A percentile compares a stretch with the other conserved stretches of the same genome.
These are phyloP conservation scores for Cyrtorhinus lividipennis DNA, from an alignment of 1,140 invertebrate genomes.

Conservation along the genomic window DNA sequence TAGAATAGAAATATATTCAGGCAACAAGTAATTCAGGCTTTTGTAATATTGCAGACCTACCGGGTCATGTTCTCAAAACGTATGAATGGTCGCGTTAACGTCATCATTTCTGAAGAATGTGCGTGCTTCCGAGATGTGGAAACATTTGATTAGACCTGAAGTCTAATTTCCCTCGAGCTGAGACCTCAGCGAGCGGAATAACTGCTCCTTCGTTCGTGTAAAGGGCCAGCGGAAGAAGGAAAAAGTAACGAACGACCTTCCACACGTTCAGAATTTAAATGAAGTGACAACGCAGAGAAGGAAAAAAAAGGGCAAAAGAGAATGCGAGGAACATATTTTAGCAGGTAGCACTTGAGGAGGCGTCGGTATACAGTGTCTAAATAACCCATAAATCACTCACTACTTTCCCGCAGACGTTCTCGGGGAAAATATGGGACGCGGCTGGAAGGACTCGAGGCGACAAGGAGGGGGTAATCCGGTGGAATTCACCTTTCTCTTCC, in stretches of 20 bases:
- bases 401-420: background rate
- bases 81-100: too few species aligned
- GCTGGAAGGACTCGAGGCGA: background rate
- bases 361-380: background rate
- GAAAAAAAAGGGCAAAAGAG: background rate
- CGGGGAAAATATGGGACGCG: background rate
- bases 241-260: background rate
- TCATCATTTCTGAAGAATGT: too few species aligned
- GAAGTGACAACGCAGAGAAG: background rate
- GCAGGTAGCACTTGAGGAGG: background rate
- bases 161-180: too few species aligned
- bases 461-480: background rate
- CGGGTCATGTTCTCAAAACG: too few species aligned
- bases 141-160: too few species aligned
- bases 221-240: too few species aligned
- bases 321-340: background rate
- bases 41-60: too few species aligned
- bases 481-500: background rate
- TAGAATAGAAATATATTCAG: too few species aligned
- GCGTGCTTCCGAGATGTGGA: too few species aligned
- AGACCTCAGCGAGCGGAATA: too few species aligned
- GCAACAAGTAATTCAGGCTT: too few species aligned
- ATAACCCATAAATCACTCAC: background rate
- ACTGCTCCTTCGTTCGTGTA: too few species aligned
- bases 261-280: slow-evolving; percentile 1